phyloP scores from a whole-genome alignment of 2,888 invertebrate species.

The Protophormia terraenovae region DNA sequence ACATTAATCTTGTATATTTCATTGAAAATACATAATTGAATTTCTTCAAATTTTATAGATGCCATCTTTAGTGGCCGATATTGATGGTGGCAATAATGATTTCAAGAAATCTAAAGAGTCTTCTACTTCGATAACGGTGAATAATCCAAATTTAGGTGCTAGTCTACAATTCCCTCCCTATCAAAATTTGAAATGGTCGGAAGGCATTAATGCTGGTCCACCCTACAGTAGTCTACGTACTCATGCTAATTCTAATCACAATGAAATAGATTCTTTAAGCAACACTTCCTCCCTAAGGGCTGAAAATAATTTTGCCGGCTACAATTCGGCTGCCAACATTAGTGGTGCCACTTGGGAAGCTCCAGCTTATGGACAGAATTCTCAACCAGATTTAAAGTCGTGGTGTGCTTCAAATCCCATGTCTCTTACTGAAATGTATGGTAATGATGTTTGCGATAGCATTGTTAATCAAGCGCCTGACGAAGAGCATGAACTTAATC shows the following conservation, averaged over 20 bases:
- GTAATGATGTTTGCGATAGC: slow-evolving; percentile 62
- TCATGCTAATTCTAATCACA: slow-evolving; percentile 53
- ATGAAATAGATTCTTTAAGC: slow-evolving; percentile 50
- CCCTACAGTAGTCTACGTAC: slow-evolving; percentile 41
- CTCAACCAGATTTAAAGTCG: slow-evolving; percentile 71
- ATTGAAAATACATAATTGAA: too few relatives aligned
- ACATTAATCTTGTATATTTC: not conserved
- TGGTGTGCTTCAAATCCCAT: slow-evolving; percentile 72
- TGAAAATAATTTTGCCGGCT: slow-evolving; percentile 37
- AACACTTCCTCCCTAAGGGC: not conserved
- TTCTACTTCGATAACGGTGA: not conserved
- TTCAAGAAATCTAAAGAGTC: slow-evolving; percentile 42
- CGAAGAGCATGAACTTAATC: slow-evolving; percentile 1
- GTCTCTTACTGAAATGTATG: slow-evolving; percentile 73
- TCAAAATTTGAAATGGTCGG: slow-evolving; percentile 76
- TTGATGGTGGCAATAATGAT: slow-evolving; percentile 24
- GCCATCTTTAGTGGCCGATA: not conserved
- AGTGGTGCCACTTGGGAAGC: slow-evolving; percentile 71
- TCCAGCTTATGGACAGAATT: slow-evolving; percentile 68
- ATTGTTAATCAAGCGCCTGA: slow-evolving; percentile 39
- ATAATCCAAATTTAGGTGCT: slow-evolving; percentile 56
- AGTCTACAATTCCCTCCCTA: slow-evolving; percentile 67
- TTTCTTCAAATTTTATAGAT: too few relatives aligned
- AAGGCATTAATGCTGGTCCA: slow-evolving; percentile 74
- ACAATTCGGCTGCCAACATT: slow-evolving; percentile 63